Evolutionary conservation across 2,797 vertebrate genomes (phyloP).

Genomic region (Crax fasciolata): DNA sequence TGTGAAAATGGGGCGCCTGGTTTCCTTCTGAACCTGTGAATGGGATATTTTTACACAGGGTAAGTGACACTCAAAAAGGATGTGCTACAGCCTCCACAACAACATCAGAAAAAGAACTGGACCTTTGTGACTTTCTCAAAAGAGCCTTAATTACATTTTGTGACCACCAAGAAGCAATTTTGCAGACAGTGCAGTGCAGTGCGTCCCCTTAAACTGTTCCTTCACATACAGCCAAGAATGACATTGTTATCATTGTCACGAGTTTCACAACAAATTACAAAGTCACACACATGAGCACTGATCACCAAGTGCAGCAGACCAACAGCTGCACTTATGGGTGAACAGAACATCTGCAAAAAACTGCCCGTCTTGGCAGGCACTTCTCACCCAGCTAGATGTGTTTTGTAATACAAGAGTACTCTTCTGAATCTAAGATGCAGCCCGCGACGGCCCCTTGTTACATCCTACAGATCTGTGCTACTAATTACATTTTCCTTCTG

Average conservation of each 20-base stretch:
- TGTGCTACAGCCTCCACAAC: neutral
- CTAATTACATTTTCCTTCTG: neutral
- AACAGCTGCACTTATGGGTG: neutral
- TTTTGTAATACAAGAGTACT: neutral
- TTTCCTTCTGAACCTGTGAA: neutral
- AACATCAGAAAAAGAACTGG: neutral
- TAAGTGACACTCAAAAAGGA: neutral
- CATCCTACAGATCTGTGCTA: neutral
- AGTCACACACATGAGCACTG: neutral
- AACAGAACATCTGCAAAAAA: neutral
- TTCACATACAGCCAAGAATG: neutral
- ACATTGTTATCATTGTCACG: neutral
- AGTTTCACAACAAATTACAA: neutral
- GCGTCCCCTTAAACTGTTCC: neutral
- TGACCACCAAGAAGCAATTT: neutral
- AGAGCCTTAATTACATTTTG: neutral
- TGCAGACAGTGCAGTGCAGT: neutral
- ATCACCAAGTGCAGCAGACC: neutral
- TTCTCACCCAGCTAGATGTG: neutral
- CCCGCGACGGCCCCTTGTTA: neutral
- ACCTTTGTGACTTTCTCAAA: neutral
- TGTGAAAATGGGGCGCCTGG: neutral
- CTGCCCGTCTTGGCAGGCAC: neutral
- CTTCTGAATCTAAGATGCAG: neutral
- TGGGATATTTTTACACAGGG: neutral